Percentiles rank a stretch among this genome's conserved stretches.
phyloP scores from a whole-genome alignment of 2,113 vertebrate species.

The Lophius piscatorius region DNA sequence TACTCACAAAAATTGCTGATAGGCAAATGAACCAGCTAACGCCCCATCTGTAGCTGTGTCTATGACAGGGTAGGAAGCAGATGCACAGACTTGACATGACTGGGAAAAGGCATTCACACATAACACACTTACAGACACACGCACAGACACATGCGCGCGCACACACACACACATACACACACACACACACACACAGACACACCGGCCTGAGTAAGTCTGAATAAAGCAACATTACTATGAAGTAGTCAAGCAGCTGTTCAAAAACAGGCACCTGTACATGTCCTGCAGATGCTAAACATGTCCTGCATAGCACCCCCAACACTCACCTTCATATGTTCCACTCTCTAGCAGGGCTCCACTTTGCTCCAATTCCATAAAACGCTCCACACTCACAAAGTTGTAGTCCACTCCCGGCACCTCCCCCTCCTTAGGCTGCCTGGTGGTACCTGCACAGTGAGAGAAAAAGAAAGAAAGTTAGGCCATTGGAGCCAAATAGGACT shows the following conservation, averaged over 20 bases:
- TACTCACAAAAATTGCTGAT: conserved; percentile 47
- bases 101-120: conserved; percentile 55
- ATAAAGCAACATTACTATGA: no score
- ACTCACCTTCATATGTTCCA: conserved; percentile 99
- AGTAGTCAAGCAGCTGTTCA: conserved; percentile 31
- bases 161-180: conserved; percentile 1
- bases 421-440: conserved; percentile 98
- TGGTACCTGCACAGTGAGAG: conserved; percentile 85
- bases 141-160: background rate
- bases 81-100: conserved; percentile 62
- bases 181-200: conserved; percentile 6
- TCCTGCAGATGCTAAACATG: conserved; percentile 26
- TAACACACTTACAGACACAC: background rate
- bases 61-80: conserved; percentile 65
- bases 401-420: conserved; percentile 99
- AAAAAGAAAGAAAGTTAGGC: conserved; percentile 23
- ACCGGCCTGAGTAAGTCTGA: no score
- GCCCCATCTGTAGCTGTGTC: conserved; percentile 59
- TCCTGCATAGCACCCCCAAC: conserved; percentile 17
- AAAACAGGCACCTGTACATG: conserved; percentile 27
- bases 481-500: conserved; percentile 60
- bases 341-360: conserved; percentile 98
- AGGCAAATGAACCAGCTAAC: conserved; percentile 70
- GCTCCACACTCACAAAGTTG: conserved; percentile 98
- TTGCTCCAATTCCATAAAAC: conserved; percentile 99